Evolutionary conservation across 1,140 invertebrate species (phyloP).

Genomic region (Aphis gossypii): DNA sequence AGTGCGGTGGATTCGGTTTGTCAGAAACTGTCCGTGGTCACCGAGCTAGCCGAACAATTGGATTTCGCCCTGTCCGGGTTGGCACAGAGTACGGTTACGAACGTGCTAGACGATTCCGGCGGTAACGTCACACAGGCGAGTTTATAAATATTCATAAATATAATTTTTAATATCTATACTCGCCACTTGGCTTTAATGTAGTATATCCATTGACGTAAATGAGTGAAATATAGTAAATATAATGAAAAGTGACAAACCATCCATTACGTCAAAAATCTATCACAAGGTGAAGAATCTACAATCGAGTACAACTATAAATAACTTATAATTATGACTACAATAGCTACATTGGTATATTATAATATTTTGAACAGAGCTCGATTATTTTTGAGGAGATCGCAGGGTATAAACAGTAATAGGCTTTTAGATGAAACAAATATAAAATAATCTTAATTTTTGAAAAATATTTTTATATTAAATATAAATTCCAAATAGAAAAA

Average conservation of each 20-base stretch:
- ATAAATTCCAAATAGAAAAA: no score
- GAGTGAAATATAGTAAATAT: background rate
- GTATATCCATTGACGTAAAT: background rate
- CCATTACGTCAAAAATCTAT: background rate
- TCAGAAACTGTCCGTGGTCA: slow-evolving; percentile 71
- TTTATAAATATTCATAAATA: background rate
- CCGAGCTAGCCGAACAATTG: slow-evolving; percentile 72
- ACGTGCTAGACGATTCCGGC: background rate
- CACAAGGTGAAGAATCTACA: background rate
- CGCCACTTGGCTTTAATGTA: no score
- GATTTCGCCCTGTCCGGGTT: slow-evolving; percentile 68
- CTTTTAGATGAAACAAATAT: no score
- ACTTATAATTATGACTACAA: no score
- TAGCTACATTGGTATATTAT: no score
- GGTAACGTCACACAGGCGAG: slow-evolving; percentile 35
- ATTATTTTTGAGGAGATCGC: no score
- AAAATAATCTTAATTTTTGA: no score
- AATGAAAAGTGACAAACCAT: background rate
- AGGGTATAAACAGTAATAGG: no score
- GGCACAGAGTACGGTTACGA: slow-evolving; percentile 48
- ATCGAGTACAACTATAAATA: background rate
- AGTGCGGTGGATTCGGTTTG: slow-evolving; percentile 74
- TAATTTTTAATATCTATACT: no score
- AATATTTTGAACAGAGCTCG: no score
- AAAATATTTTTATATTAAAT: no score